Base-by-base conservation (phyloP, 2,888 invertebrate genomes). In the Sycophila texana region DNA sequence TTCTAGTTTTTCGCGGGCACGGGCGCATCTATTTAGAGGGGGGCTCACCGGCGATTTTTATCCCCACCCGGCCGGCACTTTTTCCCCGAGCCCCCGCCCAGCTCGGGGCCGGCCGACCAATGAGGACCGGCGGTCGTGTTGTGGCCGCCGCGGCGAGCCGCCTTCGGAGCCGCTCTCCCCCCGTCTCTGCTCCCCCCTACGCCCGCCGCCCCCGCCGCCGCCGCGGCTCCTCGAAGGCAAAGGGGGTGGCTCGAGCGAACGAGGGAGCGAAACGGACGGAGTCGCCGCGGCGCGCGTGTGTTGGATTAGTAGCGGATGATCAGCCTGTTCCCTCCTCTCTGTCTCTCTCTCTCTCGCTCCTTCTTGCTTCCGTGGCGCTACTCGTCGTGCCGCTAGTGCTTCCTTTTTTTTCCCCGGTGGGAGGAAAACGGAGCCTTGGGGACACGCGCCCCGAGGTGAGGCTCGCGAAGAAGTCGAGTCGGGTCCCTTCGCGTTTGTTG, bases 141-240 rank as follows among this genome's bases (percentile, higher is more conserved):
- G 90, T 89, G 90, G 90, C 90, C 89, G 88, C 88, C 87, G 90
- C 85, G 90, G 90, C 90, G 88, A 88, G 90, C 90, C 90, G 90
- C 90, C 90, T 89, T 90, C 89, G 87, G 86, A 86, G 86, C 86
- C 39, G 49, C 87, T 60, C 77, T 60, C 60, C 60, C 74, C 55
- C 63, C 0, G 55, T 53, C 26, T 26, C 13, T 14, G 30, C 58
- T 60, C 3, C 58, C 57, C 12, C 49, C 30, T 12, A 30, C 49
- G 20, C 60, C 60, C 51, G 26, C 0, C 51, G 53, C 61, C 51
- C 16, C 47, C 55, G 55, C 14, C 55, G 53, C 65, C 18, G 61
- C 63, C 58, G 55, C 7, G 22, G 61, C 49, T 49, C 49, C 70
- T 49, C 58, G 47, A 58, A 39, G 70, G 14, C 47, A 39, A 39